Conservation (phyloP, 2,888 invertebrate genomes). For the Andrena haemorrhoa region DNA sequence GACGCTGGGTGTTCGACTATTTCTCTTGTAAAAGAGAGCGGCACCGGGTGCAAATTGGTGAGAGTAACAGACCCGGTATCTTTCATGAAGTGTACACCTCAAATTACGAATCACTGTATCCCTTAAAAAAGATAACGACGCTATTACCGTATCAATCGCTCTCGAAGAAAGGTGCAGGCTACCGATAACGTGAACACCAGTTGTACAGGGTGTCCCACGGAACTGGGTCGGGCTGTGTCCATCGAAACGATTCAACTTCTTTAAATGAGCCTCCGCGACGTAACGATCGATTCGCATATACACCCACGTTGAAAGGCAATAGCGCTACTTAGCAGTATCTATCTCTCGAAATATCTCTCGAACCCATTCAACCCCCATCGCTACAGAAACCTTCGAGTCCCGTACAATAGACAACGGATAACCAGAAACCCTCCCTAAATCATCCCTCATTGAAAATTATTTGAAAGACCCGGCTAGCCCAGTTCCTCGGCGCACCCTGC, state of each 20-base stretch:
- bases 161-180: neutral
- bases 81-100: no score
- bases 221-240: neutral
- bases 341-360: no score
- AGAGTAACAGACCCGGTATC: no score
- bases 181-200: neutral
- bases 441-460: no score
- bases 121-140: neutral
- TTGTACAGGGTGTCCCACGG: neutral
- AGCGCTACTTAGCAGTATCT: no score
- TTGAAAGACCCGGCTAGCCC: neutral
- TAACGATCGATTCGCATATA: no score
- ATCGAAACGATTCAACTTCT: neutral
- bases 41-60: neutral
- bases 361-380: no score
- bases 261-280: no score
- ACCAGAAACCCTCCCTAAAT: no score
- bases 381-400: no score
- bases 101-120: neutral
- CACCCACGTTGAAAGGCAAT: no score
- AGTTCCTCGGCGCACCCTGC: neutral
- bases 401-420: neutral
- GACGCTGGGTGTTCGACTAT: neutral
- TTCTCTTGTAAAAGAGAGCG: neutral
- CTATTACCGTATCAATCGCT: neutral